Conservation (phyloP, 2,797 vertebrate genomes). For the Notolepis coatsorum region DNA sequence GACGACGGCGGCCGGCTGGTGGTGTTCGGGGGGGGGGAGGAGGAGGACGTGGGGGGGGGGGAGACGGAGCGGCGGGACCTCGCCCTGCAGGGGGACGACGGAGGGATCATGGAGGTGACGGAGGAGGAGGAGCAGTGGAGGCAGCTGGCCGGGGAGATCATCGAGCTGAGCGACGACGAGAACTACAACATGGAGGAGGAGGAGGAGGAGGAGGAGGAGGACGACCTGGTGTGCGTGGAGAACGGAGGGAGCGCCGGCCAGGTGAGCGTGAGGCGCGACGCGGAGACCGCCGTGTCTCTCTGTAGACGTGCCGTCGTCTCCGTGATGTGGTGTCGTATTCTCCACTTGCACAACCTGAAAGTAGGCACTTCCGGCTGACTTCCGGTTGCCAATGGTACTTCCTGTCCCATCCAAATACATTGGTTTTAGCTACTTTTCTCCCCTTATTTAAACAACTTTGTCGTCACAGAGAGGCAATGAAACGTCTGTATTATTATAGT, state of each 20-base stretch:
- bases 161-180: constrained; percentile 87
- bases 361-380: no score
- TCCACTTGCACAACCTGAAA: no score
- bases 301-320: no score
- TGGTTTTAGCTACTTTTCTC: no score
- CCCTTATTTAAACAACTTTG: no score
- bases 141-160: constrained; percentile 76
- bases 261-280: no score
- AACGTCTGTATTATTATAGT: no score
- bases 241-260: constrained; percentile 82
- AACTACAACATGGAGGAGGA: constrained; percentile 89
- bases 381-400: no score
- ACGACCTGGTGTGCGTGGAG: constrained; percentile 92
- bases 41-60: constrained; percentile 65
- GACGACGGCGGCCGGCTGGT: constrained; percentile 74
- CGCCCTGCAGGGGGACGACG: constrained; percentile 35
- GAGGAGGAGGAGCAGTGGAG: constrained; percentile 74
- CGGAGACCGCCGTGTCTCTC: no score
- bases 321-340: no score
- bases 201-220: constrained; percentile 84
- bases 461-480: no score
- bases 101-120: constrained; percentile 27
- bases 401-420: no score
- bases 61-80: constrained; percentile 51
- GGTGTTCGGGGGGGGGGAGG: constrained; percentile 77